Conservation (phyloP, 2,797 vertebrate genomes). For the Peromyscus aztecus region DNA sequence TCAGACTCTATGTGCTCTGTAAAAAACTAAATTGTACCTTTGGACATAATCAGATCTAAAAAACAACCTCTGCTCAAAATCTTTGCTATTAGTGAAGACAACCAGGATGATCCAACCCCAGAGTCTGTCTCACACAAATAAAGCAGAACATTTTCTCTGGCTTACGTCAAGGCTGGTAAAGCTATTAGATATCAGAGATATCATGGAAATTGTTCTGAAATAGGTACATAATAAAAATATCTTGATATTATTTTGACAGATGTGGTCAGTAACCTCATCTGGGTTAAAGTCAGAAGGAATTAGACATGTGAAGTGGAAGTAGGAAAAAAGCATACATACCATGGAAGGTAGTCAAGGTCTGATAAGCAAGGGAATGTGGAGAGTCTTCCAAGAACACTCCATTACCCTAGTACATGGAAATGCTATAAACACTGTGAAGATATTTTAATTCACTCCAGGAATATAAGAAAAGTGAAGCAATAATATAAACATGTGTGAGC, state of each 20-base stretch:
- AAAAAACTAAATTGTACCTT: slow-evolving; percentile 38
- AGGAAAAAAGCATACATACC: slow-evolving; percentile 57
- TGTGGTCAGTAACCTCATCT: slow-evolving; percentile 40
- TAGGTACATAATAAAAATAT: background rate
- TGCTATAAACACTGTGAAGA: slow-evolving; percentile 66
- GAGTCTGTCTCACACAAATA: background rate
- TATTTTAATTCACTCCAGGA: slow-evolving; percentile 48
- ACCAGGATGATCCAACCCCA: background rate
- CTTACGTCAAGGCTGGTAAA: slow-evolving; percentile 59
- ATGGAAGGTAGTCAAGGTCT: slow-evolving; percentile 64
- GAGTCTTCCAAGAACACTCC: slow-evolving; percentile 68
- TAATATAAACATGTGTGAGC: slow-evolving; percentile 55
- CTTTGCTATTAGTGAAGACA: slow-evolving; percentile 67
- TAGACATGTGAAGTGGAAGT: slow-evolving; percentile 55
- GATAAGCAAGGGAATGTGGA: slow-evolving; percentile 26
- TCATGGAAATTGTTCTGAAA: slow-evolving; percentile 38
- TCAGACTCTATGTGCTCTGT: slow-evolving; percentile 58
- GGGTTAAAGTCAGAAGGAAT: slow-evolving; percentile 52
- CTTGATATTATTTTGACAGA: slow-evolving; percentile 64
- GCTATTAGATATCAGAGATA: slow-evolving; percentile 57
- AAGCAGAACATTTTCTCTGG: background rate
- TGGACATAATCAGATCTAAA: slow-evolving; percentile 50
- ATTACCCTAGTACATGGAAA: slow-evolving; percentile 73
- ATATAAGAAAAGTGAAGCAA: slow-evolving; percentile 57
- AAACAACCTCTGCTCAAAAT: slow-evolving; percentile 38